Conservation (phyloP, 2,797 vertebrate species). For the Tadarida brasiliensis region DNA sequence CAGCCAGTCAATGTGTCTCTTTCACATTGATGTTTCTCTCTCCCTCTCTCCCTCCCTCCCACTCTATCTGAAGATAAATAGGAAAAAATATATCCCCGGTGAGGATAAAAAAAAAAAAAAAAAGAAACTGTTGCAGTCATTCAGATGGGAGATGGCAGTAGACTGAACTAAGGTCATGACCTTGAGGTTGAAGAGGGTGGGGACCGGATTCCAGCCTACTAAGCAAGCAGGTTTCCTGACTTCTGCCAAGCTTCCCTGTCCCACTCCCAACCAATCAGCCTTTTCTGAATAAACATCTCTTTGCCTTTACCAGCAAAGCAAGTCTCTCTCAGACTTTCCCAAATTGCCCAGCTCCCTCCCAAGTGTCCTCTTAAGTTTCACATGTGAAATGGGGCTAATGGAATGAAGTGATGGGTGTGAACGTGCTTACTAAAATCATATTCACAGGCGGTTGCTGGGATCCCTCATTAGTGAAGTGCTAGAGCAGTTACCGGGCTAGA, state of each 20-base stretch:
- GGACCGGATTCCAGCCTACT: not conserved
- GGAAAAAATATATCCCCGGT: no score
- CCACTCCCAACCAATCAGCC: not conserved
- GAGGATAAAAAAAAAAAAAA: no score
- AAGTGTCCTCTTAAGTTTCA: not conserved
- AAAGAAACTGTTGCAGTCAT: not conserved
- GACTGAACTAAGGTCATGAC: not conserved
- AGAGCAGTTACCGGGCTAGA: not conserved
- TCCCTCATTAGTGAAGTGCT: not conserved
- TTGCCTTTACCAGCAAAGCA: not conserved
- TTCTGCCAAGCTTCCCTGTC: not conserved
- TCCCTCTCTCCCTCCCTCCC: no score
- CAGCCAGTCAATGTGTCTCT: no score
- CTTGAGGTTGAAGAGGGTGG: slow-evolving; percentile 8
- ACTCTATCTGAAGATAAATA: no score
- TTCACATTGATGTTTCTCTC: no score
- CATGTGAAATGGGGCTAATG: not conserved
- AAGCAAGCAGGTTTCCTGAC: not conserved
- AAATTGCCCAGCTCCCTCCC: not conserved
- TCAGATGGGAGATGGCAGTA: not conserved
- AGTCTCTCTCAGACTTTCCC: not conserved
- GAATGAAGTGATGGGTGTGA: not conserved
- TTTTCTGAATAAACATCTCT: not conserved
- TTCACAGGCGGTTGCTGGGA: not conserved
- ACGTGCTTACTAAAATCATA: not conserved